Evolutionary conservation across 1,140 invertebrate species (phyloP).

Genomic region (Atta cephalotes): DNA sequence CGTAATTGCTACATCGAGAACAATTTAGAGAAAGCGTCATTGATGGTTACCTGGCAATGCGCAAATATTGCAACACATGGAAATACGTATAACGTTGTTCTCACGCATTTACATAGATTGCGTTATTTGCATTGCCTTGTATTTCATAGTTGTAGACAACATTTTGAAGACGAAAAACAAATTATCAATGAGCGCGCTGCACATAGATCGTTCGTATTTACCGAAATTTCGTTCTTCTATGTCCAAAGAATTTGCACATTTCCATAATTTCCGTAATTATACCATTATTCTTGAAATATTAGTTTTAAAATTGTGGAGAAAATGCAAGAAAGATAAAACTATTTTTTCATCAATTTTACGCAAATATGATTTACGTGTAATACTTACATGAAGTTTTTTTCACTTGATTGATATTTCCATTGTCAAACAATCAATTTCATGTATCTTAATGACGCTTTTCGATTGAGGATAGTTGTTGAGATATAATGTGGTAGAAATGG

Average conservation of each 20-base stretch:
- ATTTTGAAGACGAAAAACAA: slow-evolving; percentile 31
- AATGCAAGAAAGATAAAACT: not conserved
- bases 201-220: not conserved
- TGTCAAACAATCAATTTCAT: not conserved
- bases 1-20: slow-evolving; percentile 60
- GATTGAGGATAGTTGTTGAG: not conserved
- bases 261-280: not conserved
- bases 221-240: not conserved
- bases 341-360: not conserved
- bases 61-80: slow-evolving; percentile 47
- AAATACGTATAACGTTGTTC: slow-evolving; percentile 58
- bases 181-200: slow-evolving; percentile 10
- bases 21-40: slow-evolving; percentile 63
- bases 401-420: not conserved
- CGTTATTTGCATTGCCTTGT: slow-evolving; percentile 51
- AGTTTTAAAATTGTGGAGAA: not conserved
- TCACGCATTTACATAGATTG: slow-evolving; percentile 60
- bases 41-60: slow-evolving; percentile 48
- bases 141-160: slow-evolving; percentile 18
- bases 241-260: not conserved
- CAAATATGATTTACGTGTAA: not conserved
- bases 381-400: not conserved
- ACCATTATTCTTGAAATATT: not conserved
- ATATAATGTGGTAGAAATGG: slow-evolving; percentile 14
- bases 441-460: not conserved